Percentiles rank a stretch among this genome's conserved stretches.
Conservation (phyloP, 1,140 invertebrate species). For the Stegodyphus mimosarum region DNA sequence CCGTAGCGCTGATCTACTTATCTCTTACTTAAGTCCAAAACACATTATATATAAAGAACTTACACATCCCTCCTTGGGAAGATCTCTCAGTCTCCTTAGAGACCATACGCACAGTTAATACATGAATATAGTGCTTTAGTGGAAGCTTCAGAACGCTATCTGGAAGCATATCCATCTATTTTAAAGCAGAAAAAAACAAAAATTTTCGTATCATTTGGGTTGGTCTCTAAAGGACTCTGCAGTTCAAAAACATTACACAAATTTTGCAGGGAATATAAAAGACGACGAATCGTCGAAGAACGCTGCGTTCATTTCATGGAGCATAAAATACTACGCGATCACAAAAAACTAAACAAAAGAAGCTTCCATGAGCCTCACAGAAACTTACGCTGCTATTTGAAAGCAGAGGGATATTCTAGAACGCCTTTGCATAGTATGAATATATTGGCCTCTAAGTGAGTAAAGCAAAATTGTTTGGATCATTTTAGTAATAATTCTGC, state of each 20-base stretch:
- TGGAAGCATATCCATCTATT: neutral
- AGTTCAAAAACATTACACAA: neutral
- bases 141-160: neutral
- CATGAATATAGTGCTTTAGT: conserved; percentile 11
- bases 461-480: neutral
- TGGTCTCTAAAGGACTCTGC: conserved; percentile 21
- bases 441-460: too few species aligned
- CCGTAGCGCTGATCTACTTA: too few species aligned
- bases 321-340: conserved; percentile 16
- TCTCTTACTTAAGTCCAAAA: too few species aligned
- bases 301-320: neutral
- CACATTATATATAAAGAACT: too few species aligned
- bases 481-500: neutral
- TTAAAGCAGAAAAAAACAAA: conserved; percentile 5
- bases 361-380: neutral
- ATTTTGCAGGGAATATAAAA: neutral
- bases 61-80: too few species aligned
- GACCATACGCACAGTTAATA: too few species aligned
- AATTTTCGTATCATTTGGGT: neutral
- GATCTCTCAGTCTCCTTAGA: too few species aligned
- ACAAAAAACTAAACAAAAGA: conserved; percentile 22
- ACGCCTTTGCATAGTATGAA: too few species aligned
- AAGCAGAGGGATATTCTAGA: neutral
- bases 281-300: neutral
- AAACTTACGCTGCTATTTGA: neutral